Base-by-base conservation (phyloP, 2,113 vertebrate species). In the Cisticola juncidis region DNA sequence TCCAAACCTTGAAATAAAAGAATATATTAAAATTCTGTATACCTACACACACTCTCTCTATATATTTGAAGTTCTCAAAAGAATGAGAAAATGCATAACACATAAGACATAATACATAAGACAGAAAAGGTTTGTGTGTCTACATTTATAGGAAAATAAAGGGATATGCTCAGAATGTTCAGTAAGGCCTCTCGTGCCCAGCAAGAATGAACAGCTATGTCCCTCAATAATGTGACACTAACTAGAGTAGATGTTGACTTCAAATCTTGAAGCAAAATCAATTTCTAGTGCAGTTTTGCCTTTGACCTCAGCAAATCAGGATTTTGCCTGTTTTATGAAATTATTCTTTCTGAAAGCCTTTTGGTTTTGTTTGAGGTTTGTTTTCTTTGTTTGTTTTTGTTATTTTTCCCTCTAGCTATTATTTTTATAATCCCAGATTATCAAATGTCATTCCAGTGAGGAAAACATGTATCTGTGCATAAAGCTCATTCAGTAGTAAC, bases 381-480 rank as follows among this genome's bases (percentile, higher is more conserved):
- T 31, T 14, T 15, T 17, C 4, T 6, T 56, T 51, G 14, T 51
- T 50, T 50, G 4, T 57, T 16, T 14, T 58, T 12, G 15, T n/a
- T 47, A n/a, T 56, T 79, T 80, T 64, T 2, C 15, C 29, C 33
- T 83, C 10, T 62, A 58, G 44, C 44, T 92, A 48, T 92, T 88
- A 14, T 62, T 86, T 80, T 86, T 88, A n/a, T 93, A 88, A 90
- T 90, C 47, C 38, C 47, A 68, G 79, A 93, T 94, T 92, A 95
- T 69, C 48, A 60, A 86, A 77, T 79, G 58, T 53, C n/a, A 65
- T 44, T 87, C 81, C 21, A 74, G 50, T 62, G 22, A 90, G 51
- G 40, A 62, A 45, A 86, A 80, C 14, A 29, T 35, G 13, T 62
- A 15, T 93, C 22, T 77, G 33, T 56, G 9, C 70, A 19, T 73